Base-by-base conservation (phyloP, 2,888 invertebrate species). In the Cosmia pyralina region DNA sequence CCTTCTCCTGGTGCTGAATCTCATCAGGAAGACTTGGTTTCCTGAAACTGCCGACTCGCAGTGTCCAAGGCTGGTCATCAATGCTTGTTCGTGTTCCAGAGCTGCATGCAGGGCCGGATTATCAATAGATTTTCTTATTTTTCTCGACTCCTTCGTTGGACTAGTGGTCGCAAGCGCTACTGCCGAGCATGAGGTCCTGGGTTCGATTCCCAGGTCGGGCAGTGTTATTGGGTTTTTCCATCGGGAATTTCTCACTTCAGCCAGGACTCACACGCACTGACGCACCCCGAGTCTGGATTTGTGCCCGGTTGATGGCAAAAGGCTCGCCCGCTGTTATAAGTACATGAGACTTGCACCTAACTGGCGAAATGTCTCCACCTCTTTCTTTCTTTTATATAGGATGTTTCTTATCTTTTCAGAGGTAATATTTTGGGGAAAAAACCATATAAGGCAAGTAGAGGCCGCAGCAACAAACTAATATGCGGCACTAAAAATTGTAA, bases 401-500 rank as follows among this genome's bases (percentile, higher is more conserved):
- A 50, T 50, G 50, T 72, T 81, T 57, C 7, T 38, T 60, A 19
- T 59, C 28, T 81, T 91, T 90, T 69, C 91, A 94, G 94, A 17
- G 94, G 94, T 10, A 94, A 94, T 80, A 86, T 82, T 63, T 52
- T 93, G 3, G 89, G 88, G 2, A 66, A 88, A 66, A 77, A 75
- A n/a, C 94, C 94, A 0, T 94, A 94, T 76, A 85, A 85, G 41
- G 77, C 82, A 2, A 64, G 53, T 0, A 87, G 85, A 4, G 55
- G 59, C 0, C 75, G 87, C 4, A 88, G 87, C 50, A 73, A 85
- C 7, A 62, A 80, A 6, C 79, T 94, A n/a, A 63, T 77, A 1
- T 94, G 94, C 72, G 87, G 83, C 0, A 75, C 72, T 0, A 75
- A 87, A 8, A 85, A 91, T 73, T 94, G 94, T 82, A 86, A 73